Conservation (phyloP, 2,113 vertebrate species). For the Isichthys henryi region DNA sequence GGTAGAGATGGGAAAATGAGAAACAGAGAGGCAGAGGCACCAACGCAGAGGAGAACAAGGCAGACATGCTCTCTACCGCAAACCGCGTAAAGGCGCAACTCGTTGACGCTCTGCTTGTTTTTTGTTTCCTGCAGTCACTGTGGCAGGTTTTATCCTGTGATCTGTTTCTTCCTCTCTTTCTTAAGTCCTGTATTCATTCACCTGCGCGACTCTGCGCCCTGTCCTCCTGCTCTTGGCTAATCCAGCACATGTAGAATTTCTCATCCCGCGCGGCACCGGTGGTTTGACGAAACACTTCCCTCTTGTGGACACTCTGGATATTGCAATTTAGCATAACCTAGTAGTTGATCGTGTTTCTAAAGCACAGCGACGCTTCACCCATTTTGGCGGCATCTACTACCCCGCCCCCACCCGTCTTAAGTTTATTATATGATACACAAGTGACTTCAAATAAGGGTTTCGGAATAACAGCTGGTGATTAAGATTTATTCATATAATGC, state of each 20-base stretch:
- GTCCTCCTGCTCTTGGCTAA: background rate
- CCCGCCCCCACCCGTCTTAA: background rate
- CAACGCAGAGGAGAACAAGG: constrained; percentile 26
- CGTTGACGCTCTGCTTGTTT: background rate
- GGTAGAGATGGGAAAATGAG: constrained; percentile 7
- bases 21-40: constrained; percentile 27
- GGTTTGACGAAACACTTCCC: background rate
- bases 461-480: background rate
- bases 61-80: background rate
- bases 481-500: background rate
- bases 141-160: background rate
- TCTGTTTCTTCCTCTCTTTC: background rate
- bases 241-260: background rate
- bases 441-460: background rate
- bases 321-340: background rate
- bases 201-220: background rate
- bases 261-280: background rate
- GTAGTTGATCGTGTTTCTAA: background rate
- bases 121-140: background rate
- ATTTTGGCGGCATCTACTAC: background rate
- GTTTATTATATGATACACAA: background rate
- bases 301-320: background rate
- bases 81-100: background rate
- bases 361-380: background rate
- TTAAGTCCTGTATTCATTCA: background rate